Conservation (phyloP, 2,797 vertebrate genomes). For the Alectoris magna region DNA sequence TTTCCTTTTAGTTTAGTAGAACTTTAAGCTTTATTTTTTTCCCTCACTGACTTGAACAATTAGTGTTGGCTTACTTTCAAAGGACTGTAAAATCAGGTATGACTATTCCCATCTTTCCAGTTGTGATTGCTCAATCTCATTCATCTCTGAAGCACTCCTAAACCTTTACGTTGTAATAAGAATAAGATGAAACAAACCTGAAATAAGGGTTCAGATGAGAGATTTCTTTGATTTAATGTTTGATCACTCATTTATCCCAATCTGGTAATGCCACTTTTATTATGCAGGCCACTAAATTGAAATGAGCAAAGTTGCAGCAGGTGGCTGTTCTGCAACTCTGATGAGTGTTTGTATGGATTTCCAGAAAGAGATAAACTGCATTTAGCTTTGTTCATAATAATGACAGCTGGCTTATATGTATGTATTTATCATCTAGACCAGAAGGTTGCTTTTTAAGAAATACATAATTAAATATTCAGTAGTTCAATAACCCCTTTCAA, state of each 20-base stretch:
- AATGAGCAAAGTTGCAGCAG: not conserved
- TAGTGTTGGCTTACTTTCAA: not conserved
- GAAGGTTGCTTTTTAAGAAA: not conserved
- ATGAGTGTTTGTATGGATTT: not conserved
- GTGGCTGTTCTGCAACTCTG: not conserved
- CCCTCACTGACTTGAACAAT: not conserved
- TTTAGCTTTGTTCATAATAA: not conserved
- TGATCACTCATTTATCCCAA: not conserved
- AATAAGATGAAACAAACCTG: not conserved
- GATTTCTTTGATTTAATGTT: conserved; percentile 9
- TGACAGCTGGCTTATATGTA: not conserved
- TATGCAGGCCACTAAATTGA: not conserved
- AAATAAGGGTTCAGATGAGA: not conserved
- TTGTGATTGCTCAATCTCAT: not conserved
- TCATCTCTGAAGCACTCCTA: not conserved
- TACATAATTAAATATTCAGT: conserved; percentile 12
- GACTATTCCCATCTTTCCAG: not conserved
- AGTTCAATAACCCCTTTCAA: conserved; percentile 26
- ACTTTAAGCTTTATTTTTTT: not conserved
- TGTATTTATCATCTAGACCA: not conserved
- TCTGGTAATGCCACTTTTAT: not conserved
- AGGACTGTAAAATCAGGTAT: not conserved
- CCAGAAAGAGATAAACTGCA: not conserved
- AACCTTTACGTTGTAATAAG: not conserved
- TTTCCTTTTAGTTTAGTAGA: not conserved